phyloP scores from a whole-genome alignment of 2,888 invertebrate genomes.

The Cheilosia scutellata region DNA sequence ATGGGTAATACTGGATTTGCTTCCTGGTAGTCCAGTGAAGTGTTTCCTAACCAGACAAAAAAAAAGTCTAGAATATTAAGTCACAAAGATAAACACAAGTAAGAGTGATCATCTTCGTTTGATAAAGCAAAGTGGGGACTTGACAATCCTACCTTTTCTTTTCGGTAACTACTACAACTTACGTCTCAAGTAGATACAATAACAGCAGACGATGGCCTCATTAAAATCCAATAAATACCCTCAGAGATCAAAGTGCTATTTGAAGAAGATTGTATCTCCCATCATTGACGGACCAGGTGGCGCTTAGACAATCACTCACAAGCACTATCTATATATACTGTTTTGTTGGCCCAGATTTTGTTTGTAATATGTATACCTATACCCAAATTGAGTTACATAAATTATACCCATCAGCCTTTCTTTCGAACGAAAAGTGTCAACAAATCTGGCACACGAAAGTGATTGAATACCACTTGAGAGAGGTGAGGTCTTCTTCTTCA shows the following conservation, averaged over 20 bases:
- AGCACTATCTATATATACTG: slow-evolving; percentile 26
- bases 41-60: no score
- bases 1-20: no score
- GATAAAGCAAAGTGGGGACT: no score
- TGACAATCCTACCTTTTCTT: no score
- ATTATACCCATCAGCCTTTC: neutral
- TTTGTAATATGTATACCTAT: neutral
- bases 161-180: neutral
- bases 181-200: neutral
- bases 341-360: slow-evolving; percentile 34
- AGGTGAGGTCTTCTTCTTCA: slow-evolving; percentile 29
- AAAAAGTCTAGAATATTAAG: no score
- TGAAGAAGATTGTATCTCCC: slow-evolving; percentile 12
- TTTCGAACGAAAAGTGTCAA: slow-evolving; percentile 44
- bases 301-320: slow-evolving; percentile 56
- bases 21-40: no score
- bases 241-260: slow-evolving; percentile 3
- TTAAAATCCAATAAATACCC: neutral
- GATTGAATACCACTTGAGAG: slow-evolving; percentile 67
- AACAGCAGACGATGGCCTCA: neutral
- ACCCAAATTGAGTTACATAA: slow-evolving; percentile 26
- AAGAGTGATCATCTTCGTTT: no score
- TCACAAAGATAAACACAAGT: no score
- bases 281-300: slow-evolving; percentile 67
- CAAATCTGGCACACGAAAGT: slow-evolving; percentile 65